Evolutionary conservation across 92 coral and sea anemone species (phyloP).

Genomic region (Epizoanthus scotinus): DNA sequence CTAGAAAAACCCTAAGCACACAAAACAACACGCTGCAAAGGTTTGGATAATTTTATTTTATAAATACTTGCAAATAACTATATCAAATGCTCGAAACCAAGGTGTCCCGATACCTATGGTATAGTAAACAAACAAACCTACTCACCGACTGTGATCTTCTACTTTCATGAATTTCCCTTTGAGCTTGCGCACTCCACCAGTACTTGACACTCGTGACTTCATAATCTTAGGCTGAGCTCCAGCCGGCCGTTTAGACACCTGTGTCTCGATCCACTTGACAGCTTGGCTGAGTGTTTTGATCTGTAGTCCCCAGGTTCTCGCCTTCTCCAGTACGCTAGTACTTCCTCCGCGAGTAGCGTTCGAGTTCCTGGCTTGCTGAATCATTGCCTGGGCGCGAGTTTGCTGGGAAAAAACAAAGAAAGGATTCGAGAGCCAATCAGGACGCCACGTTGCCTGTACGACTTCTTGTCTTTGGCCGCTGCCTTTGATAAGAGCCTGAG

Average conservation of each 20-base stretch:
- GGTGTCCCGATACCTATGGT: too few relatives aligned
- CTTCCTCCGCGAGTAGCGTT: conserved; percentile 43
- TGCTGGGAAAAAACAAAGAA: conserved; percentile 44
- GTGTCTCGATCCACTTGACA: conserved; percentile 53
- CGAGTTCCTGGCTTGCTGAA: conserved; percentile 63
- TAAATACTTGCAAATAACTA: too few relatives aligned
- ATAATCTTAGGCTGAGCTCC: conserved; percentile 1
- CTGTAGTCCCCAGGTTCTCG: conserved; percentile 74
- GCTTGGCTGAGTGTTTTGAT: conserved; percentile 69
- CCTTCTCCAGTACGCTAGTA: conserved; percentile 72
- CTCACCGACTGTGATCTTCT: conserved; percentile 88
- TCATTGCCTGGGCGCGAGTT: conserved; percentile 82
- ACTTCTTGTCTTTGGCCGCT: too few relatives aligned
- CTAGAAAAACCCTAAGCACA: too few relatives aligned
- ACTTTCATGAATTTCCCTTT: conserved; percentile 80
- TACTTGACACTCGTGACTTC: conserved; percentile 8
- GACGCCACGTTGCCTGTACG: too few relatives aligned
- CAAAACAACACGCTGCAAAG: too few relatives aligned
- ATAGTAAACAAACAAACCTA: not conserved
- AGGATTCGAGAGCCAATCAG: not conserved
- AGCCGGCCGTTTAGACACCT: conserved; percentile 29
- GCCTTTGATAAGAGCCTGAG: too few relatives aligned
- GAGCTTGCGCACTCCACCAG: conserved; percentile 64
- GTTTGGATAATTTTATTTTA: too few relatives aligned
- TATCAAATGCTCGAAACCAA: too few relatives aligned